Conservation (phyloP, 2,888 invertebrate genomes). For the Xanthia togata region DNA sequence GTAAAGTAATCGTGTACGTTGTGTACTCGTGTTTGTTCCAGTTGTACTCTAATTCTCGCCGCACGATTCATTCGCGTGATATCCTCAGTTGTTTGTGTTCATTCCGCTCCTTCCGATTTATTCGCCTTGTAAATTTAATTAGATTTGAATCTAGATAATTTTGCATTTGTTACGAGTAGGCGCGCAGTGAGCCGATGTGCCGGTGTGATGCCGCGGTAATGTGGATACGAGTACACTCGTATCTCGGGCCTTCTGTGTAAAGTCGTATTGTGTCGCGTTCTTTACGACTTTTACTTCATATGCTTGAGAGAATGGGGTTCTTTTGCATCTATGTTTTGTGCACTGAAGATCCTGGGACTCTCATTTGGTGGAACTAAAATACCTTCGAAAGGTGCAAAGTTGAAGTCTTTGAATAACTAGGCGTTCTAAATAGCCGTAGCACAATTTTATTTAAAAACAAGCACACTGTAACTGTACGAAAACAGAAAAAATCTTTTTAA, state of each 20-base stretch:
- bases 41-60: constrained; percentile 9
- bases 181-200: neutral
- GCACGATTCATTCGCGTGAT: constrained; percentile 36
- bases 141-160: constrained; percentile 57
- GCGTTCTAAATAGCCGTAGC: no score
- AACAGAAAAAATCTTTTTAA: neutral
- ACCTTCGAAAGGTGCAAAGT: neutral
- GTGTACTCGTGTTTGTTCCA: constrained; percentile 11
- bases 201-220: neutral
- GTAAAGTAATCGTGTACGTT: neutral
- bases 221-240: constrained; percentile 15
- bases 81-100: constrained; percentile 37
- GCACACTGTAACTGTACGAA: neutral
- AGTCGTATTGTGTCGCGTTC: constrained; percentile 29
- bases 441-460: neutral
- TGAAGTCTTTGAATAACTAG: neutral
- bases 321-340: constrained; percentile 8
- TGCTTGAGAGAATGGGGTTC: neutral
- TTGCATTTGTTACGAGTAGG: constrained; percentile 22
- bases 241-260: neutral
- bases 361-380: neutral
- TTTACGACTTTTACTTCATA: constrained; percentile 34
- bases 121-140: constrained; percentile 46
- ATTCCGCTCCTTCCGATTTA: constrained; percentile 37
- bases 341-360: neutral